Percentiles rank a stretch among this genome's conserved stretches.
These are phyloP conservation scores for Esperia sulphurella DNA, from an alignment of 2,888 invertebrate species.

Conservation along the genomic window DNA sequence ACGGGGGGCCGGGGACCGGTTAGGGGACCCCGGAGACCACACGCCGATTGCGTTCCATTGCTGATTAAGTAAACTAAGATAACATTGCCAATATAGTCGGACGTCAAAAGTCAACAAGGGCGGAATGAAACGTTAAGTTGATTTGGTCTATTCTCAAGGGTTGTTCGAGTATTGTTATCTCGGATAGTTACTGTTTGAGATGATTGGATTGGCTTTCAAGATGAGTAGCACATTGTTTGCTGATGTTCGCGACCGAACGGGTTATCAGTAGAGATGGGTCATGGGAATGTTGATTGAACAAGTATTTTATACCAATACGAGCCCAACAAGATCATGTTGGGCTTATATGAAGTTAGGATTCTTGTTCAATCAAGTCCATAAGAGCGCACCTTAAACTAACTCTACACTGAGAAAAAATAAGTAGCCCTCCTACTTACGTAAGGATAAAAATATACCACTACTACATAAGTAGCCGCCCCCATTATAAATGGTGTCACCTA, in stretches of 20 bases:
- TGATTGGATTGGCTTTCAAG: constrained; percentile 70
- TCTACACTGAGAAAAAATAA: too few species aligned
- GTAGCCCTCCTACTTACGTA: too few species aligned
- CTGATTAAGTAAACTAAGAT: constrained; percentile 80
- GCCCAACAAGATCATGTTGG: too few species aligned
- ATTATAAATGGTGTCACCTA: too few species aligned
- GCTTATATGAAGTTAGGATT: too few species aligned
- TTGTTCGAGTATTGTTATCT: constrained; percentile 61
- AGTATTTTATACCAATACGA: too few species aligned
- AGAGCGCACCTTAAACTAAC: too few species aligned
- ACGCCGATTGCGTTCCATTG: constrained; percentile 55
- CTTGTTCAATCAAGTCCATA: too few species aligned
- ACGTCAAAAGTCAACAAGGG: constrained; percentile 78
- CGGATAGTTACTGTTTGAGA: constrained; percentile 71
- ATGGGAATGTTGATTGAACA: too few species aligned
- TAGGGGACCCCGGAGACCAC: constrained; percentile 66
- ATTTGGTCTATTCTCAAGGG: constrained; percentile 73
- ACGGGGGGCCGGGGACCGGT: constrained; percentile 54
- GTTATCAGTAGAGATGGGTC: too few species aligned
- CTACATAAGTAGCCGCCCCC: too few species aligned
- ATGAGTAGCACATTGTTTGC: constrained; percentile 62
- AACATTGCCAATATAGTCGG: constrained; percentile 66
- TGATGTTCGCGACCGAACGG: constrained; percentile 35
- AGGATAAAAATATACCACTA: too few species aligned
- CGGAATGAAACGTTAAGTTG: constrained; percentile 69